Base-by-base conservation (phyloP, 2,113 vertebrate genomes). In the Nerophis ophidion region DNA sequence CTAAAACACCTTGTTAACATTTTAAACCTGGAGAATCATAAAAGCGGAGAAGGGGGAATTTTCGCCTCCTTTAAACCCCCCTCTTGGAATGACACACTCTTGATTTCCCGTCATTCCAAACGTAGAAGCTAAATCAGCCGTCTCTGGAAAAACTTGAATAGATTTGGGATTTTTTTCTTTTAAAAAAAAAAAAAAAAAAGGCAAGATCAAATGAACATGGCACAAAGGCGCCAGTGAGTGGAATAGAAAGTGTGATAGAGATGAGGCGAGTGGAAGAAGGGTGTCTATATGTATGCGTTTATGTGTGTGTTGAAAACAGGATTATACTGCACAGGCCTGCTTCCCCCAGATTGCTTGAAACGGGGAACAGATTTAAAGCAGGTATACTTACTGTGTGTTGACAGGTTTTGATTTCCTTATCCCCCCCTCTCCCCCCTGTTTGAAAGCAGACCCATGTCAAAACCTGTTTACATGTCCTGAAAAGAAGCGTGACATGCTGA, bases 231-330 rank as follows among this genome's bases (percentile, higher is more conserved):
- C 74, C 76, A 80, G 87, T 84, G 86, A 90, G 88, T 89, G 86
- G 90, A 92, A 91, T 90, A 90, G 89, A 89, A 89, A 90, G 89
- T 91, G 84, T 87, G 89, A 90, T 90, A 90, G 88, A 87, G 83
- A 89, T 83, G 87, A 89, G 85, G 81, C 72, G 62, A 66, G 16
- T 3, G 34, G 34, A 26, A 26, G 26, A 26, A 26, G 58, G 68
- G 52, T 36, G 11, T 19, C 54, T 56, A 56, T 56, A 56, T 56
- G 54, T 17, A 40, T n/a, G 54, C 10, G 16, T 15, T 33, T 54
- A 50, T 53, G 68, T 46, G 56, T 70, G 88, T 84, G 85, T 86
- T 90, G 90, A 90, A 91, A 90, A 90, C 88, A 87, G 90, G 90
- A 91, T 92, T 91, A 91, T 84, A 82, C 87, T 83, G 84, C 83